phyloP scores from a whole-genome alignment of 2,888 invertebrate genomes.

The Heliconius ethilla region DNA sequence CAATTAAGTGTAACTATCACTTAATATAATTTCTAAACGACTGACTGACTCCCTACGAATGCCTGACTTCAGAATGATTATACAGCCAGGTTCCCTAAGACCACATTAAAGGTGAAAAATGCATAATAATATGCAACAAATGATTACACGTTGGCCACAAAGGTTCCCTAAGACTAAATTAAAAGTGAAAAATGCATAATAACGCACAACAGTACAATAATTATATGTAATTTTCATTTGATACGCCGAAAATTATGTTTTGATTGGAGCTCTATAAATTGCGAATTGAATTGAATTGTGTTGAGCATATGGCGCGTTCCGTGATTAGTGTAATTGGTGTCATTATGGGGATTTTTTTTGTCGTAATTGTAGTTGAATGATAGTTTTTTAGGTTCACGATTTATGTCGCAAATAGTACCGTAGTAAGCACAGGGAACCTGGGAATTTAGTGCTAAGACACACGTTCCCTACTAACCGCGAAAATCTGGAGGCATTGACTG shows the following conservation, averaged over 20 bases:
- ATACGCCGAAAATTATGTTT: constrained; percentile 47
- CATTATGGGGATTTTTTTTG: constrained; percentile 13
- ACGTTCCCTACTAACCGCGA: no score
- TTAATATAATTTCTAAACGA: constrained; percentile 20
- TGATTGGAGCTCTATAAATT: constrained; percentile 44
- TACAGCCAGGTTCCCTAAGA: background rate
- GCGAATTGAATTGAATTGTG: constrained; percentile 26
- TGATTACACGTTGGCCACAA: background rate
- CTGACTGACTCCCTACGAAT: background rate
- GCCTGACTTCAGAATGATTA: background rate
- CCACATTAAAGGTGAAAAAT: constrained; percentile 49
- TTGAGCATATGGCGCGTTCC: constrained; percentile 43
- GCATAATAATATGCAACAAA: constrained; percentile 46
- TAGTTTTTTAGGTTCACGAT: background rate
- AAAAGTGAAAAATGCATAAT: constrained; percentile 51
- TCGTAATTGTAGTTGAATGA: background rate
- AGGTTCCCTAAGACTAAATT: constrained; percentile 19
- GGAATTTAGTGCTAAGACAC: no score
- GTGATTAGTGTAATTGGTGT: constrained; percentile 29
- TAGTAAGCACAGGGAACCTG: no score
- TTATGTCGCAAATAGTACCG: no score
- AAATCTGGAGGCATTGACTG: no score
- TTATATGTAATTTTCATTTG: constrained; percentile 47
- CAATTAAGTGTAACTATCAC: constrained; percentile 10
- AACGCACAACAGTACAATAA: constrained; percentile 48